Evolutionary conservation across 1,140 invertebrate genomes (phyloP), one percentile per base, ranked within the genome.

Genomic region (Temnothorax nylanderi): DNA sequence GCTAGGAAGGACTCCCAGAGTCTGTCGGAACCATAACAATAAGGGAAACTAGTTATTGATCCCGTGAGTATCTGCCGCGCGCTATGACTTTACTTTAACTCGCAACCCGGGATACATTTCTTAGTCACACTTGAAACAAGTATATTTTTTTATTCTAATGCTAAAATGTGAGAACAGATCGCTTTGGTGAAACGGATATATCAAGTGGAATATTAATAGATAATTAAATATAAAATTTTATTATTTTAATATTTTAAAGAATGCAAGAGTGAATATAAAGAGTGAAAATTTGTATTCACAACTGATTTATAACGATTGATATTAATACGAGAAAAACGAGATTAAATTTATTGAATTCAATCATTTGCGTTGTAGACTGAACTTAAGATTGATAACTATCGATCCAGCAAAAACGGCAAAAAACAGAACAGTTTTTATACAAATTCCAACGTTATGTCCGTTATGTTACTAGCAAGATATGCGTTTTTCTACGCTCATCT

Each of bases 11-110:
- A 78, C 47, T 21, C 41, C 11, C 26, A 26, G 26, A 49, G 54
- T 69, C 16, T 37, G 21, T 44, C 21, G 37, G 41, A 34, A 56
- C 16, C 10, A 44, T 44, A 54, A 60, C 54, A 74, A 60, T 74
- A 60, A 82, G 54, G 16, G 41, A 74, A 47, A 58, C 67, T 72
- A 74, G 32, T 60, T 75, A 74, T 62, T 18, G 71, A 74, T 60
- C 41, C 34, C 41, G 41, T 18, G 67, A 41, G 34, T 44, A 18
- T 47, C 51, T 34, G 1, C 16, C 13, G 2, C 41, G 18, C 13
- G 47, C 47, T 13, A 2, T 51, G 32, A 80, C 13, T 65, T 26
- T 78, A 65, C 26, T 11, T 65, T 47, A 58, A 76, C 37, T 32
- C 41, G 2, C 44, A 65, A 21, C 13, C n/a, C 5, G 1, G 11